Base-by-base conservation (phyloP, 2,888 invertebrate genomes). In the Cylindroiulus punctatus region DNA sequence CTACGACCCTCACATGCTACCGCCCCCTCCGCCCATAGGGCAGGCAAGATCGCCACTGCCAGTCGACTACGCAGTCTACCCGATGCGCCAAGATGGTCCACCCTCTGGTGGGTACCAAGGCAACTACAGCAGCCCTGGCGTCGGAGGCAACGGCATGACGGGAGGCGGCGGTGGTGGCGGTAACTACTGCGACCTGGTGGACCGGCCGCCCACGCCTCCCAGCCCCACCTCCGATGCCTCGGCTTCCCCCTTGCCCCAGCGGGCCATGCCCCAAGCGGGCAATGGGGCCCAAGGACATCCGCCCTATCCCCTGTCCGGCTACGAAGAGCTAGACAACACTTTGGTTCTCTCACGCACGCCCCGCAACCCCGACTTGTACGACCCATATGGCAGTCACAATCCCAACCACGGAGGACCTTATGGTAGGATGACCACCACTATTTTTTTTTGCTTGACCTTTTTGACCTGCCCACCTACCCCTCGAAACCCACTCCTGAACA, bases 271-370 rank as follows among this genome's bases (percentile, higher is more conserved):
- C 82, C 89, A 89, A 88, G 89, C 88, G 86, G 88, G 89, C 86
- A 89, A 88, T 65, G 89, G 88, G 92, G 92, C 12, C 92, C 90
- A 85, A 90, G 91, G 88, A 89, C 90, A 88, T 89, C 90, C 84
- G 90, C 92, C 88, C 93, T 92, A 92, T 88, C 93, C 89, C 92
- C 92, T 92, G 87, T 92, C 94, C 89, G 94, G 94, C 86, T 94
- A 94, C 90, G 94, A 94, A 90, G 94, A 94, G 90, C 92, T 94
- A 90, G 94, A 93, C 89, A 89, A 90, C 12, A 89, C 90, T 84
- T 90, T 90, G 88, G 89, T 90, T 89, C 89, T 88, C 87, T 89
- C 88, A 30, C 88, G 87, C 88, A 85, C 86, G 26, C 86, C 85
- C n/a, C 86, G 86, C 57, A 65, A 52, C 81, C 57, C 85, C 44